phyloP scores from a whole-genome alignment of 2,113 vertebrate species.

The Aleadryas rufinucha region DNA sequence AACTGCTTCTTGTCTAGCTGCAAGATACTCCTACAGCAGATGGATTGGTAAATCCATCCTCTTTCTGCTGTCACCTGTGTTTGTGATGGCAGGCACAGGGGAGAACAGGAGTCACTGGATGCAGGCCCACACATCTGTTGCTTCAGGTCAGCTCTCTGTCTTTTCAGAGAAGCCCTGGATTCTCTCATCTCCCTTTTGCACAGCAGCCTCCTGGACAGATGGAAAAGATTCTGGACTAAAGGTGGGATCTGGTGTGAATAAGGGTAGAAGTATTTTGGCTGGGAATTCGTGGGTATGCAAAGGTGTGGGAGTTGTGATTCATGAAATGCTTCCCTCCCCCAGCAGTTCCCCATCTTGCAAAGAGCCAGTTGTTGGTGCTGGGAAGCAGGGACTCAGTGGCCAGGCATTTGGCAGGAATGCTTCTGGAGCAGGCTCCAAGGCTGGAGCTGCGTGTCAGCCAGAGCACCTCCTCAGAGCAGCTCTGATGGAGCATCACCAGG shows the following conservation, averaged over 20 bases:
- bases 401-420: background rate
- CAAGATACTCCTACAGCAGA: background rate
- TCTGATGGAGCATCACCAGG: background rate
- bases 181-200: background rate
- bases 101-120: background rate
- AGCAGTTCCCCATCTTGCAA: background rate
- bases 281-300: background rate
- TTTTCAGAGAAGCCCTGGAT: background rate
- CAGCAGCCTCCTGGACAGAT: background rate
- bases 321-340: background rate
- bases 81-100: background rate
- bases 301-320: slow-evolving; percentile 15
- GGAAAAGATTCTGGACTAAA: background rate
- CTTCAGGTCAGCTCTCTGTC: background rate
- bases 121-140: background rate
- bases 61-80: background rate
- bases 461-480: background rate
- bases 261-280: background rate
- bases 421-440: background rate
- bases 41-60: background rate
- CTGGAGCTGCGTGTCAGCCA: background rate
- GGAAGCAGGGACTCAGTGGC: background rate
- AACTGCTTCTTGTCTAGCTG: background rate
- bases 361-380: background rate
- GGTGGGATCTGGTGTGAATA: background rate